phyloP scores from a whole-genome alignment of 2,797 vertebrate species.

The Forpus xanthops region DNA sequence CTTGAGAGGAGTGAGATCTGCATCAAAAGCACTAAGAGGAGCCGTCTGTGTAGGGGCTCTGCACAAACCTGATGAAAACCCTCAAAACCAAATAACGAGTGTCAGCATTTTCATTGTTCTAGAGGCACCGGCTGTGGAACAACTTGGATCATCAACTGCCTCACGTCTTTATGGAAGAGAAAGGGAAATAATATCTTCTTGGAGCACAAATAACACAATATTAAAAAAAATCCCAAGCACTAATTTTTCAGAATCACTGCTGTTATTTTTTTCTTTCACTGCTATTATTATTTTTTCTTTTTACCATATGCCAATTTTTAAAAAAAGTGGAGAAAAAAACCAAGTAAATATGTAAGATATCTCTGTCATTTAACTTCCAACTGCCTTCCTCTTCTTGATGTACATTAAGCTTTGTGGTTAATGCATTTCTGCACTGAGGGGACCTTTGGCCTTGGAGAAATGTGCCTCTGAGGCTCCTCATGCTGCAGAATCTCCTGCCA shows the following conservation, averaged over 20 bases:
- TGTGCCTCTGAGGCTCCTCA: not conserved
- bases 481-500: not conserved
- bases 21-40: not conserved
- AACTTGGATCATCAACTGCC: not conserved
- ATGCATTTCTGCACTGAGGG: not conserved
- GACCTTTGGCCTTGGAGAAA: not conserved
- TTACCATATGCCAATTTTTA: not conserved
- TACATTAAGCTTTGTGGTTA: not conserved
- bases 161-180: not conserved
- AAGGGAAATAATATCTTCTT: not conserved
- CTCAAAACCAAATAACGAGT: not conserved
- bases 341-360: not conserved
- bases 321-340: not conserved
- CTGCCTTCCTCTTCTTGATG: not conserved
- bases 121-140: not conserved
- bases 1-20: not conserved
- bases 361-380: not conserved
- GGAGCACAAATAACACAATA: not conserved
- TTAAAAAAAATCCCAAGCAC: not conserved
- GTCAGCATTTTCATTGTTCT: not conserved
- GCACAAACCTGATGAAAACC: not conserved
- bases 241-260: not conserved
- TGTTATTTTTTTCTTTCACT: not conserved
- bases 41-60: not conserved
- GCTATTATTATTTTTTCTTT: not conserved